These are phyloP conservation scores for Bryconaethiops microstoma DNA, from an alignment of 2,797 vertebrate species.

Conservation along the genomic window DNA sequence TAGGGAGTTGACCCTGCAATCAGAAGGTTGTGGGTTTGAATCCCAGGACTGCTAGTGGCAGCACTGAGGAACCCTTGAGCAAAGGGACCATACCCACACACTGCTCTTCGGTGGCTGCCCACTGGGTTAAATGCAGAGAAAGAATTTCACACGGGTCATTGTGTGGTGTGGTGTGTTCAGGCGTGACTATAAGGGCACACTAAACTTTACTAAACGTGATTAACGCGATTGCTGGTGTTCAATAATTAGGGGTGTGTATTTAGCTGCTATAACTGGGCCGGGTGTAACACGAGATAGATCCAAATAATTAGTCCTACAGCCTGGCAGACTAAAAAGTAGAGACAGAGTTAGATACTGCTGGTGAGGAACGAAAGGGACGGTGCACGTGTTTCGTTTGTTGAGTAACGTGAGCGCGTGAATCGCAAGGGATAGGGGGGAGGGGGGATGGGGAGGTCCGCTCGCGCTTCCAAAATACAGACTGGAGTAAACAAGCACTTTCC, in stretches of 20 bases:
- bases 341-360: not conserved
- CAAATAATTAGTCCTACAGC: not conserved
- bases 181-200: no score
- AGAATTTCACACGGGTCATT: no score
- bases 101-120: no score
- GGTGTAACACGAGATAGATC: not conserved
- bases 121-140: no score
- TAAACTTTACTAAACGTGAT: not conserved
- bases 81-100: no score
- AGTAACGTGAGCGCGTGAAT: conserved; percentile 72
- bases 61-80: no score
- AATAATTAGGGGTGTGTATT: not conserved
- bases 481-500: conserved; percentile 54
- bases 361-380: not conserved
- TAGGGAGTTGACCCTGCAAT: no score
- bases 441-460: conserved; percentile 33
- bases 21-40: no score
- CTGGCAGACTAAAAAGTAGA: not conserved
- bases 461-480: conserved; percentile 25
- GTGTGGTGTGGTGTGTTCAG: no score
- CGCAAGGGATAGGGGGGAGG: conserved; percentile 43
- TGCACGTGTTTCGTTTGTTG: conserved; percentile 70
- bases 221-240: no score
- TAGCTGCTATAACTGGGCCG: not conserved
- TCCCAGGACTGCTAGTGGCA: no score